phyloP scores from a whole-genome alignment of 2,888 invertebrate species.

The Cephus sareptanus region DNA sequence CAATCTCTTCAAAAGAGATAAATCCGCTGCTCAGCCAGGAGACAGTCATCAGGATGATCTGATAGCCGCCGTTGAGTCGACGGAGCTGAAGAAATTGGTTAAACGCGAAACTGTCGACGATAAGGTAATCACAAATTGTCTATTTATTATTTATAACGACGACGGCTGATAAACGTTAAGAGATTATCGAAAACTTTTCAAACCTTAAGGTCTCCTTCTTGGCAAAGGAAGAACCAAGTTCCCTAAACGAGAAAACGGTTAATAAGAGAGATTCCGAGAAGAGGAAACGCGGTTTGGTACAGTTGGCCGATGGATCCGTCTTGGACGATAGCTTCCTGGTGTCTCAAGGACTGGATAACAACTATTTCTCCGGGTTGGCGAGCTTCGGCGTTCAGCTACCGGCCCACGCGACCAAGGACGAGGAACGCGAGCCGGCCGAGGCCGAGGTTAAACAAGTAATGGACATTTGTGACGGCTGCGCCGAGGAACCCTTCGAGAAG shows the following conservation, averaged over 20 bases:
- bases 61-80: not conserved
- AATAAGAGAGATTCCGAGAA: constrained; percentile 62
- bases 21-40: constrained; percentile 33
- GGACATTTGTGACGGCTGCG: constrained; percentile 81
- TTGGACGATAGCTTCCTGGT: constrained; percentile 72
- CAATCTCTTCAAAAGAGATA: constrained; percentile 48
- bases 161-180: not conserved
- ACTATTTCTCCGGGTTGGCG: constrained; percentile 74
- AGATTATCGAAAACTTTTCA: not conserved
- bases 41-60: constrained; percentile 24
- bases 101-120: constrained; percentile 5
- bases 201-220: constrained; percentile 42
- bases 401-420: constrained; percentile 64
- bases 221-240: not conserved
- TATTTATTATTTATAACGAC: not conserved
- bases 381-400: constrained; percentile 76
- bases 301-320: constrained; percentile 75
- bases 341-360: constrained; percentile 66
- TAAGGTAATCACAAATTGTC: constrained; percentile 5
- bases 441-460: constrained; percentile 85
- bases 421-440: constrained; percentile 85
- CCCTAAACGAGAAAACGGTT: constrained; percentile 27
- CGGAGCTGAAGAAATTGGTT: constrained; percentile 3
- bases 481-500: constrained; percentile 82
- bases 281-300: constrained; percentile 75